Base-by-base conservation (phyloP, 2,888 invertebrate species). In the Andrena trimmerana region DNA sequence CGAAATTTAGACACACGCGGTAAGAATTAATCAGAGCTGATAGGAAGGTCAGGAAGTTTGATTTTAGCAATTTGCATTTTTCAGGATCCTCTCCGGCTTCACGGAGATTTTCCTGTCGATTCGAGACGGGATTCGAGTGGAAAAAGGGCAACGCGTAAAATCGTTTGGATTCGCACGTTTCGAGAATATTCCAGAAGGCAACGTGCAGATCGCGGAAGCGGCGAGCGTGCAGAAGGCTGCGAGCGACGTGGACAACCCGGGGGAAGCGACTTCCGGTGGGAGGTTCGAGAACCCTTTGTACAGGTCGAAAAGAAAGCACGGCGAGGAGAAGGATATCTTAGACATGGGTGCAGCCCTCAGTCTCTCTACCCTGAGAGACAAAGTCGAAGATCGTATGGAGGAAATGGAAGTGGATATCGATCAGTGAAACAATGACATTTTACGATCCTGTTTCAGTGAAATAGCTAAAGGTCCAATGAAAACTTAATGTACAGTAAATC, bases 261-360 rank as follows among this genome's bases (percentile, higher is more conserved):
- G 68, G 4, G 68, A 70, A 4, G 48, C 82, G 1, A 42, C 78
- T 8, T 79, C 85, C 6, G 89, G 90, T 0, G 91, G 91, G 29
- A 88, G 92, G 83, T 94, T 94, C 76, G 93, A 93, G 52, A 94
- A 94, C 87, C 94, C 93, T 13, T 83, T 94, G 4, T 94, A 93
- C 81, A 86, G 89, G 54, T 92, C 93, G 2, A 91, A 86, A 67
- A 90, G 90, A 66, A 85, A 73, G 4, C 72, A 76, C n/a, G 59
- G 65, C 63, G 86, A 65, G n/a, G 67, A 31, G 3, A 48, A 16
- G 33, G 88, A 87, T 50, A 88, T 86, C 2, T 65, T 91, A 24
- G 86, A 90, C 29, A 60, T 89, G 24, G 85, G 90, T 7, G 80
- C 78, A 3, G 87, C 92, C 0, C 78, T 93, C 13, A 91, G 91